Conservation (phyloP, 1,140 invertebrate genomes). For the Drosophila mayri region DNA sequence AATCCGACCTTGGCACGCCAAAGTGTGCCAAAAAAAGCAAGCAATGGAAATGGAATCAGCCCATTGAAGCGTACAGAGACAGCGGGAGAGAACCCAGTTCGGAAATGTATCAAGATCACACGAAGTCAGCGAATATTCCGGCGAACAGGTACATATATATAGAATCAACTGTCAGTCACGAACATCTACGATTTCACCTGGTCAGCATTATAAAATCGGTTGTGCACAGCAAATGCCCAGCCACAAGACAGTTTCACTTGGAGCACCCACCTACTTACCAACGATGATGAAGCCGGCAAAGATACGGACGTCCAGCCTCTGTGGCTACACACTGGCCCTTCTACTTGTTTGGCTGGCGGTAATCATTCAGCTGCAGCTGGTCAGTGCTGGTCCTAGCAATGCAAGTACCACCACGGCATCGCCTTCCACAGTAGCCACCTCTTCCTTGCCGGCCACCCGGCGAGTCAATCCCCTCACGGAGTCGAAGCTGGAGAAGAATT, state of each 20-base stretch:
- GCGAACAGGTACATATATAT: conserved; percentile 52
- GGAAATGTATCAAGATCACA: conserved; percentile 77
- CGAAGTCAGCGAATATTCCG: conserved; percentile 72
- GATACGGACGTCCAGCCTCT: conserved; percentile 24
- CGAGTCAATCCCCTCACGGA: conserved; percentile 58
- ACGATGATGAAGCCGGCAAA: conserved; percentile 46
- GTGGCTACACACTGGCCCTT: conserved; percentile 31
- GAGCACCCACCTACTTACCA: conserved; percentile 17
- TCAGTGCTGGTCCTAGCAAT: conserved; percentile 2
- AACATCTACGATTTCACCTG: conserved; percentile 74
- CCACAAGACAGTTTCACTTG: conserved; percentile 49
- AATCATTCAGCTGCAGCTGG: conserved; percentile 35
- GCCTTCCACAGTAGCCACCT: conserved; percentile 8
- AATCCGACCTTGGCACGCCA: conserved; percentile 59
- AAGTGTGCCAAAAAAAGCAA: conserved; percentile 57
- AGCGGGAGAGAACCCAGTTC: conserved; percentile 45
- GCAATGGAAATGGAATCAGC: conserved; percentile 25
- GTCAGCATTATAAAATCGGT: conserved; percentile 73
- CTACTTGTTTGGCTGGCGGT: conserved; percentile 43
- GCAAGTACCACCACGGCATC: conserved; percentile 9
- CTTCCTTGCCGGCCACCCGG: conserved; percentile 13
- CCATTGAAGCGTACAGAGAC: conserved; percentile 30
- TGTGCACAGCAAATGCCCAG: conserved; percentile 26
- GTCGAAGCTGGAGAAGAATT: conserved; percentile 65
- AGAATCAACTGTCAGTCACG: conserved; percentile 73